Evolutionary conservation across 1,140 invertebrate species (phyloP).

Genomic region (Lucilia sericata): DNA sequence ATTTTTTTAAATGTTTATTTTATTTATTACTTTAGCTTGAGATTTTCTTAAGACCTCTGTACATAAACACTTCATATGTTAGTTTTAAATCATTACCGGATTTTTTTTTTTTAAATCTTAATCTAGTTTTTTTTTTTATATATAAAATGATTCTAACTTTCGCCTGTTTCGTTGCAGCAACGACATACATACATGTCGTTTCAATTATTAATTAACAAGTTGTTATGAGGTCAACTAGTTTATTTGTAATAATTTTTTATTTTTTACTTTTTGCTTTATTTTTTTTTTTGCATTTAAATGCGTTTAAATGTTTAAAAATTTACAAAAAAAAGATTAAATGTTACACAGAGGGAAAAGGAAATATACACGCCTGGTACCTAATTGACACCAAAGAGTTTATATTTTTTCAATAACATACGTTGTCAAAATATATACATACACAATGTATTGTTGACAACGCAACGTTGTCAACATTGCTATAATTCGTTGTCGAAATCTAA

Average conservation of each 20-base stretch:
- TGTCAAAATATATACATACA: too few species aligned
- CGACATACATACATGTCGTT: not conserved
- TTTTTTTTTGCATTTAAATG: not conserved
- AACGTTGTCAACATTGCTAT: too few species aligned
- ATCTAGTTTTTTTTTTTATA: not conserved
- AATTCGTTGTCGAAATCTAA: too few species aligned
- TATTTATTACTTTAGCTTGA: not conserved
- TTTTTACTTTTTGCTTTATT: not conserved
- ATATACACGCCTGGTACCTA: too few species aligned
- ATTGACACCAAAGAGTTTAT: too few species aligned
- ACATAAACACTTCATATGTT: too few species aligned
- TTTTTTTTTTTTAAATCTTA: not conserved
- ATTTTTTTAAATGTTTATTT: not conserved
- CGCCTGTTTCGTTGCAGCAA: not conserved
- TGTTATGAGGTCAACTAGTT: not conserved
- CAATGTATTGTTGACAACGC: too few species aligned
- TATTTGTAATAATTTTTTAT: not conserved
- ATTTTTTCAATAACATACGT: too few species aligned
- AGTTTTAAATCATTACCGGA: not conserved
- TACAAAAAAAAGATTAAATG: too few species aligned
- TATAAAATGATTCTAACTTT: not conserved
- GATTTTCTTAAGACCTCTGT: not conserved
- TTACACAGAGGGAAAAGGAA: too few species aligned
- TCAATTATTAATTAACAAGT: conserved; percentile 3
- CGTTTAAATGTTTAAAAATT: not conserved